Evolutionary conservation across 2,888 invertebrate genomes (phyloP), one percentile per base, ranked within the genome.

Genomic region (Eupithecia abbreviata): DNA sequence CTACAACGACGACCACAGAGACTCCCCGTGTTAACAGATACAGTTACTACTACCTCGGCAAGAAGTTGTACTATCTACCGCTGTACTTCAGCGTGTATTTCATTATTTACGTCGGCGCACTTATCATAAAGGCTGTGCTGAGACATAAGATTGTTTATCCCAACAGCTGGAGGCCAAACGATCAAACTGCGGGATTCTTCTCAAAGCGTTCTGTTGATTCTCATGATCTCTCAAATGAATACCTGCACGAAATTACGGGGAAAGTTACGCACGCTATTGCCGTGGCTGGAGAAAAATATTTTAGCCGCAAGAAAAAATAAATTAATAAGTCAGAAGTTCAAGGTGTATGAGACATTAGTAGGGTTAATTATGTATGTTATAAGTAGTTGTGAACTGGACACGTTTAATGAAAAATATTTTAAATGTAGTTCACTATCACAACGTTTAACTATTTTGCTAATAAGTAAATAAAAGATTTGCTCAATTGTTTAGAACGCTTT

Each of bases 71-170:
- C 95, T 97, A 97, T 86, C 93, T 97, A 79, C 97, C 97, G 0
- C 89, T 97, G 68, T 97, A 97, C 88, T 97, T 97, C 87, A 97
- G 97, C 86, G 96, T 97, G 15, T 97, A 96, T 83, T 96, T 96
- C 82, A 96, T 96, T 72, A 91, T 97, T 76, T 97, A 97, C 85
- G 96, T 97, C 0, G 96, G 96, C 3, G 96, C 97, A 30, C 92
- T 97, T 45, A 96, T 97, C 77, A 93, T 97, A 47, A 97, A 97
- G 88, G 97, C 97, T 4, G 96, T 97, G 55, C 95, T 97, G 55
- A 95, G 97, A 78, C 97, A 97, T 88, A 97, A 97, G 90, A 96
- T 97, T 74, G 95, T 95, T 18, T 96, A 96, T 84, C 96, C 96
- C 41, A 96, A 96, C 83, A 95, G 96, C 83, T 95, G 90, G 89